These are phyloP conservation scores for Odocoileus virginianus DNA, from an alignment of 2,113 vertebrate species.

Conservation along the genomic window DNA sequence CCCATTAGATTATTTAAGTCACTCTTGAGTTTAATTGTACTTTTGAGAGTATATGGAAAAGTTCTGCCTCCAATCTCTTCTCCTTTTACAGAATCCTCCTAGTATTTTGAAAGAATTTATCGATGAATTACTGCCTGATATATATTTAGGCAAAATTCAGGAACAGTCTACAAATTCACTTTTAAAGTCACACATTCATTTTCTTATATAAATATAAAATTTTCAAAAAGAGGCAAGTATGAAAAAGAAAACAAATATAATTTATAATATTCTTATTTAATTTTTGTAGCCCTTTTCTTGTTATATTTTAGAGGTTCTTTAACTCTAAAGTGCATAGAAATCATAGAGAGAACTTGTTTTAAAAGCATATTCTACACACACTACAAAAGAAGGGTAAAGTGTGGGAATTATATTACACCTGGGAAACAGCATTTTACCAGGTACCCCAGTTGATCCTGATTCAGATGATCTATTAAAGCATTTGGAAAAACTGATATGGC, in stretches of 20 bases:
- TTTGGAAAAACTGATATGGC: neutral
- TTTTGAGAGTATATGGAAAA: constrained; percentile 70
- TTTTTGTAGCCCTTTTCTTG: neutral
- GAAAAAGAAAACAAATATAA: neutral
- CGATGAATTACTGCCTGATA: neutral
- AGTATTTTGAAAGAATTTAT: constrained; percentile 52
- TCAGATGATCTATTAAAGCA: neutral
- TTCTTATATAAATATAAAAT: constrained; percentile 22
- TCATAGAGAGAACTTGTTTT: neutral
- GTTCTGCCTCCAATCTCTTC: constrained; percentile 43
- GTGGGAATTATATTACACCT: neutral
- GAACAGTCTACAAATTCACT: neutral
- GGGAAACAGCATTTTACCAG: neutral
- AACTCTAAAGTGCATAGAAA: neutral
- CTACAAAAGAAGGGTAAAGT: neutral
- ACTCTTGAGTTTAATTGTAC: constrained; percentile 64
- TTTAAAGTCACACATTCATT: constrained; percentile 29
- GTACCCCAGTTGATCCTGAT: neutral
- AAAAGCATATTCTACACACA: neutral
- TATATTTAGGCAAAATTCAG: neutral
- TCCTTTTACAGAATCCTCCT: constrained; percentile 36
- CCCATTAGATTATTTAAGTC: constrained; percentile 63
- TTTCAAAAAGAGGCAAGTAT: neutral
- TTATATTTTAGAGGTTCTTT: neutral
- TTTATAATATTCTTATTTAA: neutral